Evolutionary conservation across 2,797 vertebrate genomes (phyloP).

Genomic region (Phalanger gymnotis): DNA sequence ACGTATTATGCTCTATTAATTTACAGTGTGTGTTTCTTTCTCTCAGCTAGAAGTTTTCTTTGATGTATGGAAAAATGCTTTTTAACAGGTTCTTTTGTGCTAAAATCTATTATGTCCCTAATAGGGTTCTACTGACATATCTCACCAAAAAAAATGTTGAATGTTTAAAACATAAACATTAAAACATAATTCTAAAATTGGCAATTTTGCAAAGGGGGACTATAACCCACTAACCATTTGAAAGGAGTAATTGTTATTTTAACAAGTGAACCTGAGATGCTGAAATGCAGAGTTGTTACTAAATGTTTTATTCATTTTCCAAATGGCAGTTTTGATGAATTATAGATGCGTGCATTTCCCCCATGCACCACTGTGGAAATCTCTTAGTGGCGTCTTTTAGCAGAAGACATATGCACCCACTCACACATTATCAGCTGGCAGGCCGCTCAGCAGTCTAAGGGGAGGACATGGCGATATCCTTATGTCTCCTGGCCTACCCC

Average conservation of each 20-base stretch:
- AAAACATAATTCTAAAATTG: slow-evolving; percentile 41
- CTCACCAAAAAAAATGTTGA: slow-evolving; percentile 45
- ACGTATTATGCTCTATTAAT: not conserved
- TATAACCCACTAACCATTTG: slow-evolving; percentile 34
- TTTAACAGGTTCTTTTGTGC: slow-evolving; percentile 3
- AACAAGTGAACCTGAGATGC: slow-evolving; percentile 57
- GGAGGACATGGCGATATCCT: not conserved
- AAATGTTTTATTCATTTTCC: slow-evolving; percentile 73
- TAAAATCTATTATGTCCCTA: not conserved
- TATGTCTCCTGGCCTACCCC: not conserved
- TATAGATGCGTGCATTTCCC: slow-evolving; percentile 64
- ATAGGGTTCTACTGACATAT: not conserved
- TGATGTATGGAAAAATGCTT: not conserved
- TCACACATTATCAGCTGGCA: not conserved
- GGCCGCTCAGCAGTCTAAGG: not conserved
- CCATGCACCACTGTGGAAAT: slow-evolving; percentile 41
- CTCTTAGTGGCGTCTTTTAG: slow-evolving; percentile 66
- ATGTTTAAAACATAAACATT: slow-evolving; percentile 21
- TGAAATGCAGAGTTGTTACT: slow-evolving; percentile 33
- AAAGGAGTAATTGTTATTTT: slow-evolving; percentile 66
- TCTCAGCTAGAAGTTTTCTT: not conserved
- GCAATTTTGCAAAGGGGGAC: slow-evolving; percentile 44
- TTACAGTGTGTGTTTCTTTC: not conserved
- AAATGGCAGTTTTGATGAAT: slow-evolving; percentile 72
- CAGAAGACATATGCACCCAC: not conserved